Evolutionary conservation across 1,140 invertebrate genomes (phyloP), one percentile per base, ranked within the genome.

Genomic region (Zaprionus inermis): DNA sequence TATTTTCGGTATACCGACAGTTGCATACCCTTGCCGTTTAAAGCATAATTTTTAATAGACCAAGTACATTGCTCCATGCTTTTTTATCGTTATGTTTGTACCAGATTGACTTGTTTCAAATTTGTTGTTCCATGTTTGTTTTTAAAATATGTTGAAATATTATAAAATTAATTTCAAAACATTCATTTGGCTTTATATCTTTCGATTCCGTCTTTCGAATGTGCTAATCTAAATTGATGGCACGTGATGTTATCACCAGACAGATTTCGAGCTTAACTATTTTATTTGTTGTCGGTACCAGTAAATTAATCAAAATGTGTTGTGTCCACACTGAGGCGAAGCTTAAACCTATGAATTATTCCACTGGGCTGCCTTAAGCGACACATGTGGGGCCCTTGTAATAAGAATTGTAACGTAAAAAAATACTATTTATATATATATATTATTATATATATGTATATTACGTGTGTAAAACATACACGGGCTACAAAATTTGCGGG

Each of bases 91-190:
- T 68, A 70, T 59, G 82, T 88, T 86, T 88, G 84, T 83, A 76
- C 79, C 79, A 86, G 88, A 77, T 88, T 83, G 83, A 86, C 79
- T 88, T 88, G 79, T 32, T 32, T n/a, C n/a, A n/a, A n/a, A n/a
- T n/a, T n/a, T n/a, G n/a, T n/a, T n/a, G n/a, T n/a, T 32, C 7
- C 24, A 28, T 5, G 5, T 32, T 6, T 10, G 10, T 7, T 10
- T 32, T 10, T 51, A 76, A 73, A 81, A 71, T 66, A 78, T 60
- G 41, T 46, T 51, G 34, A 36, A 64, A 34, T 34, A 67, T 67
- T 72, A 60, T 46, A 46, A 59, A 54, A 71, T 64, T 9, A 9
- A 12, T 49, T 16, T 32, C n/a, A 64, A 64, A 12, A 61, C 30
- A 41, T 22, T 6, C 14, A 30, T 14, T 30, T 38, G 5, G 30